These are phyloP conservation scores for Caenorhabditis latens DNA, from an alignment of 1,140 invertebrate species.

Conservation along the genomic window DNA sequence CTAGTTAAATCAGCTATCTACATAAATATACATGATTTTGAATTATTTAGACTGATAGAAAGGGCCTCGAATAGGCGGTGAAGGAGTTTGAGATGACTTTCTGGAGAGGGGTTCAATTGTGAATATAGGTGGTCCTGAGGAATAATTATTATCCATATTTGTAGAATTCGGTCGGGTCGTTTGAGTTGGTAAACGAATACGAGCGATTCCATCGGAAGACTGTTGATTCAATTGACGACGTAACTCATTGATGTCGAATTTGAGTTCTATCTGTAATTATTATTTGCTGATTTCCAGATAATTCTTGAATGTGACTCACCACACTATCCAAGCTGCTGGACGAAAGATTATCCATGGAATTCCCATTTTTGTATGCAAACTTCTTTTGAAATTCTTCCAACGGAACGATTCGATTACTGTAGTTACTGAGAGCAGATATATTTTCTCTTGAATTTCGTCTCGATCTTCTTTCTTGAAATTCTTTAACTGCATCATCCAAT, in stretches of 20 bases:
- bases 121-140: slow-evolving; percentile 8
- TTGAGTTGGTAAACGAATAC: slow-evolving; percentile 19
- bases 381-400: slow-evolving; percentile 18
- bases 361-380: slow-evolving; percentile 6
- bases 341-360: slow-evolving; percentile 1
- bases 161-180: background rate
- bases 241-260: slow-evolving; percentile 36
- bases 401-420: slow-evolving; percentile 4
- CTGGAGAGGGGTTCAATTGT: slow-evolving; percentile 31
- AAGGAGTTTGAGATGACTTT: background rate
- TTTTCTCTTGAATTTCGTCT: slow-evolving; percentile 40
- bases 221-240: slow-evolving; percentile 27
- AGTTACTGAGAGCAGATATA: background rate
- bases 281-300: background rate
- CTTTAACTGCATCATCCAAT: slow-evolving; percentile 41
- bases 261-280: slow-evolving; percentile 11
- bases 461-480: slow-evolving; percentile 42
- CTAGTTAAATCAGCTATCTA: too few relatives aligned
- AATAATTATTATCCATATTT: slow-evolving; percentile 24
- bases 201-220: slow-evolving; percentile 21
- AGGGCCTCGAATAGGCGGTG: background rate
- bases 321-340: slow-evolving; percentile 6
- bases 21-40: background rate
- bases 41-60: background rate
- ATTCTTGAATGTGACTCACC: background rate